A percentile compares a stretch with the other conserved stretches of the same genome.
Conservation (phyloP, 2,113 vertebrate species). For the Neofelis nebulosa region DNA sequence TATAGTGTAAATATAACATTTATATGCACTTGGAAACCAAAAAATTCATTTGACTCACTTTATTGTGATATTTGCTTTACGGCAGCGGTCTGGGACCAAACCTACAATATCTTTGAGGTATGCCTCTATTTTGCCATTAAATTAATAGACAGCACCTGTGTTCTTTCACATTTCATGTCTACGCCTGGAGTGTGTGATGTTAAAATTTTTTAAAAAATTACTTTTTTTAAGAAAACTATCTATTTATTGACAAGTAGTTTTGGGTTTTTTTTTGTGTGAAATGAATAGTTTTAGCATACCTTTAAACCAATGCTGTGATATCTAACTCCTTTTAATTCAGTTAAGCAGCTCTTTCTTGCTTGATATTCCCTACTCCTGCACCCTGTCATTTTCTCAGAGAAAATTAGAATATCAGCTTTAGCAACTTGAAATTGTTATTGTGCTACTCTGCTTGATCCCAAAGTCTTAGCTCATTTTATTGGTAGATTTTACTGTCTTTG, state of each 20-base stretch:
- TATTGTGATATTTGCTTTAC: neutral
- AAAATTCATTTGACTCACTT: neutral
- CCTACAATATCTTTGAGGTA: neutral
- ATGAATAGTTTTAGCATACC: neutral
- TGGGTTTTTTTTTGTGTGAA: neutral
- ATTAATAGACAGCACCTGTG: neutral
- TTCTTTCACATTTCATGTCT: neutral
- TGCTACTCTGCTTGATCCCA: neutral
- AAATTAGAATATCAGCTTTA: neutral
- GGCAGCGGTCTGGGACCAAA: neutral
- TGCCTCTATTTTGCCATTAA: neutral
- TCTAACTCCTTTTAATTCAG: neutral
- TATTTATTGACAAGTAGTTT: neutral
- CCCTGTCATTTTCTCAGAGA: neutral
- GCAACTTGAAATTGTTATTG: neutral
- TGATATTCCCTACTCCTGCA: neutral
- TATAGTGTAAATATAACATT: neutral
- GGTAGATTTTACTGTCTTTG: neutral
- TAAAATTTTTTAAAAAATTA: neutral
- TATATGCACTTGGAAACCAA: neutral
- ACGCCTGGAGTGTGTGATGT: neutral
- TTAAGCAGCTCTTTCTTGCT: neutral
- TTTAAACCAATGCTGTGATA: neutral
- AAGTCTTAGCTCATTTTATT: neutral
- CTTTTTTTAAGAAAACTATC: neutral